Conservation (phyloP, 2,888 invertebrate species). For the Dasypogon diadema region DNA sequence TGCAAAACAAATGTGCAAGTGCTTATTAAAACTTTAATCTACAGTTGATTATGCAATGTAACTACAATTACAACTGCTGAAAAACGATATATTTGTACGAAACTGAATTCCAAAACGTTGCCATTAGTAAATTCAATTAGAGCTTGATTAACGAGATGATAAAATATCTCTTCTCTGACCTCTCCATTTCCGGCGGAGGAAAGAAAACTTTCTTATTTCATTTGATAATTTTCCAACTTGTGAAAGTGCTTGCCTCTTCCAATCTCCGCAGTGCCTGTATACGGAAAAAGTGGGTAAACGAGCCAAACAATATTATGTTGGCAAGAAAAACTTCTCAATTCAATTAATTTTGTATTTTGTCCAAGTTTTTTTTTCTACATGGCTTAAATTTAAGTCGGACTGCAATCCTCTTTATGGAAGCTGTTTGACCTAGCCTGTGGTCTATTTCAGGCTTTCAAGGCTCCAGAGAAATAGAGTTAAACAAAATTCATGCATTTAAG, state of each 20-base stretch:
- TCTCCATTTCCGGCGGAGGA: neutral
- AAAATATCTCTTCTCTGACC: slow-evolving; percentile 11
- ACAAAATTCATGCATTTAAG: no score
- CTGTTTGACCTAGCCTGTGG: no score
- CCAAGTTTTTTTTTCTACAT: slow-evolving; percentile 22
- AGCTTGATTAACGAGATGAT: slow-evolving; percentile 17
- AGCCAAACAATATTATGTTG: slow-evolving; percentile 14
- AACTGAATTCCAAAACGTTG: no score
- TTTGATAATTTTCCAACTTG: slow-evolving; percentile 23
- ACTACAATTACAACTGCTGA: no score
- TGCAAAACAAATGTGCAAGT: no score
- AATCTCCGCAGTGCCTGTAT: neutral
- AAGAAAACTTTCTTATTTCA: slow-evolving; percentile 30
- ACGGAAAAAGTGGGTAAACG: neutral
- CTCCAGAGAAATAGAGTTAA: no score
- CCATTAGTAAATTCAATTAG: neutral
- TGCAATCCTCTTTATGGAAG: no score
- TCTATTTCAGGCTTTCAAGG: no score
- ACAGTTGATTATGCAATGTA: no score
- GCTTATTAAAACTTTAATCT: no score
- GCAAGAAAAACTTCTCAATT: slow-evolving; percentile 34
- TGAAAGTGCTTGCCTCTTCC: slow-evolving; percentile 12
- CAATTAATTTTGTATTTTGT: slow-evolving; percentile 36
- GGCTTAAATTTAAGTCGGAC: no score
- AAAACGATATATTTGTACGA: no score